Evolutionary conservation across 2,888 invertebrate genomes (phyloP).

Genomic region (Dorcus hopei): DNA sequence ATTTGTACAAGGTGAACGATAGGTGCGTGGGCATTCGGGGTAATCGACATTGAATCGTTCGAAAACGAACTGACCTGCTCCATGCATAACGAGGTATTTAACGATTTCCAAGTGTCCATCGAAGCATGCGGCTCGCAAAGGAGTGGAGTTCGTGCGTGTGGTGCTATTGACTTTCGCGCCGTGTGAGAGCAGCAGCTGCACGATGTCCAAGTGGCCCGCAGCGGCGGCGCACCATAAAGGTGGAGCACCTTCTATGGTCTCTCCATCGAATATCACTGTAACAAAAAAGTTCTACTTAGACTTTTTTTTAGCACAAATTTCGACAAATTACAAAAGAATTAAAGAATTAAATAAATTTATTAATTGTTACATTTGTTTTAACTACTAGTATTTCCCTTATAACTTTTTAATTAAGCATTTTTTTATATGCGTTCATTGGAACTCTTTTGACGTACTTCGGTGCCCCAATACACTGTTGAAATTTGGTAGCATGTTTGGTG

Average conservation of each 20-base stretch:
- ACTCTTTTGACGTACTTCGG: no score
- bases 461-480: no score
- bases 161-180: constrained; percentile 93
- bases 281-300: constrained; percentile 22
- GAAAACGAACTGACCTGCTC: constrained; percentile 64
- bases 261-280: constrained; percentile 92
- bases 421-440: no score
- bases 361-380: not conserved
- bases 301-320: not conserved
- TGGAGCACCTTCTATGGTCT: constrained; percentile 94
- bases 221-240: constrained; percentile 98
- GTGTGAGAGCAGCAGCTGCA: constrained; percentile 76
- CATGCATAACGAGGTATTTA: constrained; percentile 84
- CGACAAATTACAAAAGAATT: not conserved
- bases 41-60: no score
- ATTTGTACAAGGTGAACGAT: not conserved
- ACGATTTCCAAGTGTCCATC: constrained; percentile 96
- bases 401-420: no score
- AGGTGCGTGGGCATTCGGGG: no score
- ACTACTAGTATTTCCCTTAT: no score
- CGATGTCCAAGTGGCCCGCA: constrained; percentile 87
- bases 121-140: constrained; percentile 92
- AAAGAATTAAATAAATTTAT: not conserved
- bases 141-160: constrained; percentile 92
- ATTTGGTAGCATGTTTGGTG: no score